phyloP scores from a whole-genome alignment of 2,797 vertebrate genomes.

The Sebastes cheni region DNA sequence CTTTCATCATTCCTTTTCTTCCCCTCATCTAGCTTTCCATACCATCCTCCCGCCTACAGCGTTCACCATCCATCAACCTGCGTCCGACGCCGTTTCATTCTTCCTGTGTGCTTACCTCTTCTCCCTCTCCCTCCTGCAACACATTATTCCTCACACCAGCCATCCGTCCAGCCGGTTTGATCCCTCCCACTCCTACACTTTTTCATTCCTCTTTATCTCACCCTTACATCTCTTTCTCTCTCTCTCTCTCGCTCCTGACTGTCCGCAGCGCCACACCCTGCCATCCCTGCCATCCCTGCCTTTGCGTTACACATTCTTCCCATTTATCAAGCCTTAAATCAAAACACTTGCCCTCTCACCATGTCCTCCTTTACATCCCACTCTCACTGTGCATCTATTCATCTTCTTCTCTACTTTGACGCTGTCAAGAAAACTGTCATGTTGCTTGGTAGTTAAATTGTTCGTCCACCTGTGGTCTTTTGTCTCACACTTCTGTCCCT shows the following conservation, averaged over 20 bases:
- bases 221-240: constrained; percentile 16
- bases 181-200: constrained; percentile 49
- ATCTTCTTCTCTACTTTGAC: neutral
- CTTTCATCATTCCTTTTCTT: constrained; percentile 10
- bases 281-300: neutral
- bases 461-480: neutral
- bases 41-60: constrained; percentile 29
- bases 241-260: constrained; percentile 4
- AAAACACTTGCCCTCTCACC: constrained; percentile 9
- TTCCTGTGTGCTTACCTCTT: constrained; percentile 34
- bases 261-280: constrained; percentile 50
- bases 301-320: constrained; percentile 10
- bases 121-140: constrained; percentile 27
- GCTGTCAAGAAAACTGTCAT: neutral
- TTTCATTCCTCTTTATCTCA: constrained; percentile 52
- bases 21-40: constrained; percentile 32
- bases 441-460: constrained; percentile 2
- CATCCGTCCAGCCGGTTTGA: constrained; percentile 26
- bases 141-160: constrained; percentile 51
- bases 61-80: constrained; percentile 53
- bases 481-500: neutral
- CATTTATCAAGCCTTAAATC: constrained; percentile 28
- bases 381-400: constrained; percentile 1
- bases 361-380: constrained; percentile 6
- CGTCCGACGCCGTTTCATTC: constrained; percentile 35